A percentile compares a stretch with the other conserved stretches of the same genome.
These are phyloP conservation scores for Megalurothrips usitatus DNA, from an alignment of 2,888 invertebrate species.

Conservation along the genomic window DNA sequence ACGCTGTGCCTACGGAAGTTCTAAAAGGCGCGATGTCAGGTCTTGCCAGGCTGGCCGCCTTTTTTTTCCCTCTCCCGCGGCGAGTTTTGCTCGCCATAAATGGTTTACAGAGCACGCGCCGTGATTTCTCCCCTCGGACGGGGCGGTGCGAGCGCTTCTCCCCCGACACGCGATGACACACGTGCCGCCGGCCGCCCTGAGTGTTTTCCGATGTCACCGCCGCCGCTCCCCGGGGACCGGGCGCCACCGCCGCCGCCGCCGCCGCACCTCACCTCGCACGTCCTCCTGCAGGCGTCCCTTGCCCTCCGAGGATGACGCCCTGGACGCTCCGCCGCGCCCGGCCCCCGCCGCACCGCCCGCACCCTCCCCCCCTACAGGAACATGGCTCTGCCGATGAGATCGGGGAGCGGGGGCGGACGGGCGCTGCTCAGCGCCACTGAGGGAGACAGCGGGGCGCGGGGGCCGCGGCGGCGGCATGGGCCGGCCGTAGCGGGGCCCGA, in stretches of 20 bases:
- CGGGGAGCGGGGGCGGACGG: not conserved
- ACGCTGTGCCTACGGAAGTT: too few species aligned
- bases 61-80: too few species aligned
- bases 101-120: too few species aligned
- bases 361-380: not conserved
- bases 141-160: too few species aligned
- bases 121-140: too few species aligned
- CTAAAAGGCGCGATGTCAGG: too few species aligned
- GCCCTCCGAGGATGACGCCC: not conserved
- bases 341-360: not conserved
- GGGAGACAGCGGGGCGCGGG: not conserved
- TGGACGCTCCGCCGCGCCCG: not conserved
- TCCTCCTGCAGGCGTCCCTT: too few species aligned
- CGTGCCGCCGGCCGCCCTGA: not conserved
- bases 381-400: not conserved
- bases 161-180: not conserved
- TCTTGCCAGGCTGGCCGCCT: too few species aligned
- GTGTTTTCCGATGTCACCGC: conserved; percentile 19
- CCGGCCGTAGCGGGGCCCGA: not conserved
- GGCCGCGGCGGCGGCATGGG: not conserved
- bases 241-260: not conserved
- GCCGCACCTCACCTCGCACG: not conserved
- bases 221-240: not conserved
- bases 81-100: too few species aligned
- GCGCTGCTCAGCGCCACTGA: too few species aligned